Percentiles rank a stretch among this genome's conserved stretches.
Evolutionary conservation across 2,113 vertebrate species (phyloP).

Genomic region (Ictalurus furcatus): DNA sequence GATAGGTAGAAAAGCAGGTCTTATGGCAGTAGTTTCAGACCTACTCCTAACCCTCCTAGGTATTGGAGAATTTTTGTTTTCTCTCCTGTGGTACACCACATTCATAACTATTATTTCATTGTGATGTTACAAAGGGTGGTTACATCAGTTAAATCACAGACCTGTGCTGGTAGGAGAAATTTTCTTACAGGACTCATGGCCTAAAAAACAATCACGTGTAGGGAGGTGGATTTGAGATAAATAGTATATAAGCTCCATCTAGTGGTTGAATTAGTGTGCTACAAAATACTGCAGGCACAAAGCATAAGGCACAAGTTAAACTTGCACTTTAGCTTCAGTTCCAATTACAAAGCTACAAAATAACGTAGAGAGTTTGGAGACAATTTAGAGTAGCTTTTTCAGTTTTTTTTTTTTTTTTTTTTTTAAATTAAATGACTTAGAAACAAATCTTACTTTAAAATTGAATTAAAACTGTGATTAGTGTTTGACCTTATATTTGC

Average conservation of each 20-base stretch:
- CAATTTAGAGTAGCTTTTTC: not conserved
- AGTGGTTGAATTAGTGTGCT: constrained; percentile 19
- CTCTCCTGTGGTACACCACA: not conserved
- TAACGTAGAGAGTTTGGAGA: not conserved
- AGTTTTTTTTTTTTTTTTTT: not conserved
- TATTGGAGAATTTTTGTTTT: not conserved
- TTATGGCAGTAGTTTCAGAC: not conserved
- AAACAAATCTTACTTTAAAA: not conserved
- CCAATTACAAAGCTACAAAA: not conserved
- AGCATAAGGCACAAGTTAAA: not conserved
- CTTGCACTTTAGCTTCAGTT: not conserved
- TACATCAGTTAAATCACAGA: not conserved
- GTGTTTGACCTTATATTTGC: not conserved
- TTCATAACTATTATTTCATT: not conserved
- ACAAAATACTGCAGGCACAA: constrained; percentile 8
- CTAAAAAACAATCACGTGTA: not conserved
- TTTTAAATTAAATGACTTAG: not conserved
- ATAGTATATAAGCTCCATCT: constrained; percentile 27
- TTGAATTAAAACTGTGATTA: not conserved
- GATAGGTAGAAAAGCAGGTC: not conserved
- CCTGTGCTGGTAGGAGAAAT: not conserved
- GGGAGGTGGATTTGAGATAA: not conserved
- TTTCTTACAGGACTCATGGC: not conserved
- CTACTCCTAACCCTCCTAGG: not conserved
- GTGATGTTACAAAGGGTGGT: not conserved